These are phyloP conservation scores for Melanotaenia nigrans DNA, from an alignment of 2,797 vertebrate genomes.

Conservation along the genomic window DNA sequence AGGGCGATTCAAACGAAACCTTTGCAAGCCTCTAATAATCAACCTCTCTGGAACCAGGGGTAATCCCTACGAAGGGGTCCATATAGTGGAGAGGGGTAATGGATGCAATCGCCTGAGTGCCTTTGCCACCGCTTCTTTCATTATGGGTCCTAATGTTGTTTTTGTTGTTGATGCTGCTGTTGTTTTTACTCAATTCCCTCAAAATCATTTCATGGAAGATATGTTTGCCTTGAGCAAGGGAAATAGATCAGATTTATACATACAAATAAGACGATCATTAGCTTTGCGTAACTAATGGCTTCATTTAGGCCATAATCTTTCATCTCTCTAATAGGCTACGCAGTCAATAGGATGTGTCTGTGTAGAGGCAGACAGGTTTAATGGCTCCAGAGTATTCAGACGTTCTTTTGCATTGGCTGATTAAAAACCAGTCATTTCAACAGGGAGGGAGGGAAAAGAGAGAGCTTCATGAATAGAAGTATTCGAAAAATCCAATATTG, in stretches of 20 bases:
- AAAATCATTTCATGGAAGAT: conserved; percentile 78
- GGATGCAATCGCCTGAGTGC: conserved; percentile 78
- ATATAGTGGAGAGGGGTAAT: conserved; percentile 78
- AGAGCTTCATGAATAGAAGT: conserved; percentile 65
- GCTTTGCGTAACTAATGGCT: conserved; percentile 87
- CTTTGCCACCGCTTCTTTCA: conserved; percentile 74
- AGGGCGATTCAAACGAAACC: conserved; percentile 86
- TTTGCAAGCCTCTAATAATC: conserved; percentile 85
- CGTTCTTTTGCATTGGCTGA: conserved; percentile 77
- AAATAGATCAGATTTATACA: conserved; percentile 81
- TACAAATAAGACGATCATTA: conserved; percentile 83
- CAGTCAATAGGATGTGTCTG: conserved; percentile 64
- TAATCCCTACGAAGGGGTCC: conserved; percentile 83
- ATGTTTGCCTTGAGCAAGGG: conserved; percentile 76
- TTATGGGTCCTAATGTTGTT: conserved; percentile 80
- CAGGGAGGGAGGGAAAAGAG: conserved; percentile 58
- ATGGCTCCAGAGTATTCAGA: conserved; percentile 81
- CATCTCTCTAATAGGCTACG: conserved; percentile 80
- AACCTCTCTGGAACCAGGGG: conserved; percentile 82
- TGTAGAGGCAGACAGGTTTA: conserved; percentile 72
- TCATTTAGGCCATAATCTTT: conserved; percentile 86
- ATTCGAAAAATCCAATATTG: conserved; percentile 77
- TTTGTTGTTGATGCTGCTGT: conserved; percentile 73
- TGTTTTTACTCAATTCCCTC: conserved; percentile 73
- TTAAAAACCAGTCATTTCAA: conserved; percentile 82